Evolutionary conservation across 2,113 vertebrate species (phyloP), one percentile per base, ranked within the genome.

Genomic region (Excalfactoria chinensis): DNA sequence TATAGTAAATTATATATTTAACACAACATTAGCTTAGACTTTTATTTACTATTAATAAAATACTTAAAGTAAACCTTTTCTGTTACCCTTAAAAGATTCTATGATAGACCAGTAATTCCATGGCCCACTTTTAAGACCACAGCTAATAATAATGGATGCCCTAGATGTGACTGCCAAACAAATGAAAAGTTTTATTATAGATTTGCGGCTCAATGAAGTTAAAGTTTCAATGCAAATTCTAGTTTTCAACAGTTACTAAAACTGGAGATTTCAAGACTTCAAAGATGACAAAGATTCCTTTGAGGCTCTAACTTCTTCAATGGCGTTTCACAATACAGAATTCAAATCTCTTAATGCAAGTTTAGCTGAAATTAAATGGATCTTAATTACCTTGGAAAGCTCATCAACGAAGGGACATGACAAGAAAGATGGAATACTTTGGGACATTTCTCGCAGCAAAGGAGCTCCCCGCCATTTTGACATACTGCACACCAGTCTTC

Each of bases 401-500:
- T 97, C 91, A 97, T 97, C 94, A 98, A 0, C 1, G 98, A 96
- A 78, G 98, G 98, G 89, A 98, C 98, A 11, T 98, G 98, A 81
- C 98, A 98, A 69, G 97, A 97, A 35, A 98, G 97, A 48, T 98
- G 98, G 90, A 98, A 98, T 11, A 98, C 98, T 96, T 98, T 98
- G 66, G 98, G 98, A 86, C 98, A 98, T 79, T 98, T 98, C 55
- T 98, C 98, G 91, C 98, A 98, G 88, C 98, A 98, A 4, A 98
- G 96, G 22, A 98, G 97, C 12, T 98, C 97, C 44, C 98, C 98
- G 86, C 98, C 98, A 13, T 98, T 98, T 75, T 98, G 98, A 92
- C 98, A 98, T 2, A 98, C 98, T 12, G 98, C 98, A 89, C 98
- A 98, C 98, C 98, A 98, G 10, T 98, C 98, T 82, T 98, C 98